Evolutionary conservation across 2,113 vertebrate species (phyloP), one percentile per base, ranked within the genome.

Genomic region (Apaloderma vittatum): DNA sequence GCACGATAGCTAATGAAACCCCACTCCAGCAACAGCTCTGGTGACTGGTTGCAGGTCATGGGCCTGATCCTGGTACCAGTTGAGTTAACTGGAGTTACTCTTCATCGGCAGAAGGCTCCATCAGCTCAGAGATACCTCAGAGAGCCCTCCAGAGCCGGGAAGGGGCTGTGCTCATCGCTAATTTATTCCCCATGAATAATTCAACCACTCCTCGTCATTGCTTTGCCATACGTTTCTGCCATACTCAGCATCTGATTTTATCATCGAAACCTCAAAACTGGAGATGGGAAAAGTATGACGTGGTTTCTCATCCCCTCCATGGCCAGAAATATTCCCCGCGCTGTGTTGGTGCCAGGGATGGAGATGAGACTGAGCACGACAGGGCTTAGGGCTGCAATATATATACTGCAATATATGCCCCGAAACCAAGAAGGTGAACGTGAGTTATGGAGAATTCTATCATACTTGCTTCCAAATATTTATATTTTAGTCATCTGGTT

Each of bases 171-270:
- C 83, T 76, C 29, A 6, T 57, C 0, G 1, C 72, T 90, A 5
- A 85, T 92, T 59, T 80, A 92, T 92, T 92, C 75, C 0, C 37
- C 71, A 77, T 94, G 90, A 95, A 86, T 92, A 92, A 97, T 94
- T 93, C 87, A 94, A 40, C n/a, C 67, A 1, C 32, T 51, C 54
- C 59, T 83, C 67, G 59, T 77, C 79, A 24, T 36, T 72, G 54
- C 65, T 88, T 40, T 88, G 57, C 45, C 54, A 58, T 59, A 24
- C 1, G 0, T 65, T 93, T 61, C 61, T 88, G 67, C 32, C 82
- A 68, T 58, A 37, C 15, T 3, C 26, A 6, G 2, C 43, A 0
- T 66, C 49, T 13, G 9, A 20, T 87, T 94, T 94, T 17, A 30
- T 43, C 76, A 26, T 0, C 2, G 11, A 46, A 81, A 48, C 36